phyloP scores from a whole-genome alignment of 2,888 invertebrate genomes.

The Calameuta idolon region DNA sequence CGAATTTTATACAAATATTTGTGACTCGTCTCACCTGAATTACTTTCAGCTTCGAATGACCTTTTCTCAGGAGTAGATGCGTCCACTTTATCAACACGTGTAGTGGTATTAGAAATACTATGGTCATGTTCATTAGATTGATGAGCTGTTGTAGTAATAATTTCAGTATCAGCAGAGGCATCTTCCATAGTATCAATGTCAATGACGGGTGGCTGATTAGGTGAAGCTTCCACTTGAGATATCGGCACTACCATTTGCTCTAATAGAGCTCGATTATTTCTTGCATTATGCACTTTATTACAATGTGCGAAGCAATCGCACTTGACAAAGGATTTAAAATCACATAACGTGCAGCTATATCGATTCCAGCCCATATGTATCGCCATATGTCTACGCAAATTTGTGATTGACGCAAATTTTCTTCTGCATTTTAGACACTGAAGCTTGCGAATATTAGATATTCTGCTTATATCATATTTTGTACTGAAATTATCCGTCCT shows the following conservation, averaged over 20 bases:
- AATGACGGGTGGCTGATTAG: constrained; percentile 21
- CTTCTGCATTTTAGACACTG: constrained; percentile 71
- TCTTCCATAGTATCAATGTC: constrained; percentile 14
- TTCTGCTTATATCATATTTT: constrained; percentile 38
- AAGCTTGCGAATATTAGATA: constrained; percentile 48
- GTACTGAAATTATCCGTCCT: constrained; percentile 12
- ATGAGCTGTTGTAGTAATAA: not conserved
- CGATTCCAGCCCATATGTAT: constrained; percentile 79
- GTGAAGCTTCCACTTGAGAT: constrained; percentile 27
- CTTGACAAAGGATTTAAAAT: constrained; percentile 76
- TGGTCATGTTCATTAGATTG: not conserved
- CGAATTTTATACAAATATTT: not conserved
- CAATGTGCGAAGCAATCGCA: constrained; percentile 77
- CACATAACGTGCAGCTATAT: constrained; percentile 81
- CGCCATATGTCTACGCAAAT: constrained; percentile 75
- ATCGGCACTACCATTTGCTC: constrained; percentile 43
- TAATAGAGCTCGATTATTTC: constrained; percentile 50
- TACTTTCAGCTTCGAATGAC: not conserved
- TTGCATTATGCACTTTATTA: constrained; percentile 73
- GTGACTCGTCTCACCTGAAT: not conserved
- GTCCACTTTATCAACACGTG: not conserved
- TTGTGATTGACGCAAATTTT: constrained; percentile 68
- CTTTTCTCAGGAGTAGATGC: not conserved
- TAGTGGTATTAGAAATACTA: not conserved
- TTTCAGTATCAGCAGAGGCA: not conserved